Conservation (phyloP, 2,797 vertebrate species). For the Microctenopoma stevenorrisi region DNA sequence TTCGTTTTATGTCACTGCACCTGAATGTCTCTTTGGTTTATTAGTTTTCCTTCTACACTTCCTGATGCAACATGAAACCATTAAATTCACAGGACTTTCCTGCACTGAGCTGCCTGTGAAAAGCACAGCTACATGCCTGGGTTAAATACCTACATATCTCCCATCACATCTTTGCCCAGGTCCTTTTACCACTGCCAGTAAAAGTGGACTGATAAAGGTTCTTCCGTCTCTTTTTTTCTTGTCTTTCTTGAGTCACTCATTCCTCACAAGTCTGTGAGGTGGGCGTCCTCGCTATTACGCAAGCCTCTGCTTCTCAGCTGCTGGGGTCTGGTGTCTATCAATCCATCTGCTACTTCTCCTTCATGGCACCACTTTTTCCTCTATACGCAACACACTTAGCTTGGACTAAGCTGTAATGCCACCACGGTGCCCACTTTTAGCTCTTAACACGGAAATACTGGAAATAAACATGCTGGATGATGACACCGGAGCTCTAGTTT, state of each 20-base stretch:
- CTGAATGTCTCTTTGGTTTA: background rate
- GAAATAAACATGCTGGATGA: constrained; percentile 35
- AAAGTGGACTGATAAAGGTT: constrained; percentile 8
- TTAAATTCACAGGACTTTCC: background rate
- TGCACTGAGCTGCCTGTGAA: background rate
- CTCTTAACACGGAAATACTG: constrained; percentile 5
- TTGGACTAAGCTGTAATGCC: constrained; percentile 13
- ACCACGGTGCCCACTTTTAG: background rate
- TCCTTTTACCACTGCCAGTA: background rate
- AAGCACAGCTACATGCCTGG: constrained; percentile 7
- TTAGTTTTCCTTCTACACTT: background rate
- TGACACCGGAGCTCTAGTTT: background rate
- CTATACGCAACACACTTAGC: constrained; percentile 19
- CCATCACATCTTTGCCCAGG: background rate
- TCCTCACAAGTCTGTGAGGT: constrained; percentile 73
- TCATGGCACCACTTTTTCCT: constrained; percentile 50
- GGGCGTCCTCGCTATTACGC: constrained; percentile 79
- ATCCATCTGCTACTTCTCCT: constrained; percentile 81
- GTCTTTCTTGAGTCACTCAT: constrained; percentile 75
- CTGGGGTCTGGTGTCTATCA: constrained; percentile 80
- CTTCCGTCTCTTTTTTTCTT: constrained; percentile 18
- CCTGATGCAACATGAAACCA: background rate
- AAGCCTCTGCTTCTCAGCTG: constrained; percentile 74
- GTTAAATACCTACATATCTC: background rate
- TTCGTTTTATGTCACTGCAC: no score